Conservation (phyloP, 2,797 vertebrate genomes). For the Hemitrygon akajei region DNA sequence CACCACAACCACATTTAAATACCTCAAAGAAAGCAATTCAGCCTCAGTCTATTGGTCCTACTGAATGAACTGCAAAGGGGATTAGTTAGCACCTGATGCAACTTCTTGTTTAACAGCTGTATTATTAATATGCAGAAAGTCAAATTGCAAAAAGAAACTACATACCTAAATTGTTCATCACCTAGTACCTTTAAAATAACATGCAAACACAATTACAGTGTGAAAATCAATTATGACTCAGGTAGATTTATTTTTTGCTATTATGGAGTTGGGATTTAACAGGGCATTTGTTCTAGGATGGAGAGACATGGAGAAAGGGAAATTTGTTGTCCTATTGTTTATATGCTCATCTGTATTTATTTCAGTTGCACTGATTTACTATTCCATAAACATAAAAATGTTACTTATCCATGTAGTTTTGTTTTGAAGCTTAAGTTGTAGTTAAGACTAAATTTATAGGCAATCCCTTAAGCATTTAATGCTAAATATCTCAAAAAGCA, state of each 20-base stretch:
- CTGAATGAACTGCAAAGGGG: neutral
- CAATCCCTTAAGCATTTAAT: no score
- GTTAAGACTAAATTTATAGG: no score
- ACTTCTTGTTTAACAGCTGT: neutral
- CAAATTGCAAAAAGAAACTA: neutral
- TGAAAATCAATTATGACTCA: neutral
- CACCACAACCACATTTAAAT: neutral
- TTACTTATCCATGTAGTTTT: neutral
- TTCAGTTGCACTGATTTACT: no score
- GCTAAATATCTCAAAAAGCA: no score
- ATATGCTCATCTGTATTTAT: no score
- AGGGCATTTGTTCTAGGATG: neutral
- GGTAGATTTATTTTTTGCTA: neutral
- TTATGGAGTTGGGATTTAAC: neutral
- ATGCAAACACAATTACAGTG: neutral
- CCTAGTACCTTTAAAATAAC: neutral
- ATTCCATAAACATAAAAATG: neutral
- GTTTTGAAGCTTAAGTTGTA: no score
- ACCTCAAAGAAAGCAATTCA: neutral
- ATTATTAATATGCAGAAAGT: neutral
- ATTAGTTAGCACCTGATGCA: neutral
- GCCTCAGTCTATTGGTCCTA: neutral
- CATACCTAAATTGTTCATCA: neutral
- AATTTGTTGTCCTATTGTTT: no score
- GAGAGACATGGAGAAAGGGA: no score